Base-by-base conservation (phyloP, 2,113 vertebrate species). In the Tyrannus savana region DNA sequence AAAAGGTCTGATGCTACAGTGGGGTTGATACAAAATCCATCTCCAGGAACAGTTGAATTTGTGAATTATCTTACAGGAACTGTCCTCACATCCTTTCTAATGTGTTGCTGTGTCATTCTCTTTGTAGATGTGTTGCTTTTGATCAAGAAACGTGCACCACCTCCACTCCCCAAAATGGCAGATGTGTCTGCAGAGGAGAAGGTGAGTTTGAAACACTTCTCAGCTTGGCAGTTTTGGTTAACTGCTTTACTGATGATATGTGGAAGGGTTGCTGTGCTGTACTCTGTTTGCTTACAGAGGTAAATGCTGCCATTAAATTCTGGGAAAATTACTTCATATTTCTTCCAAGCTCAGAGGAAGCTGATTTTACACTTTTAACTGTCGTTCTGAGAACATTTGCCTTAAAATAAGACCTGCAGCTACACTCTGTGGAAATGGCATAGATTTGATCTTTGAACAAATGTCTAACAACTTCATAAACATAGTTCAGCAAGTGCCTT, bases 161-260 rank as follows among this genome's bases (percentile, higher is more conserved):
- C 98, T 8, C 98, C 98, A 0, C 98, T 98, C 50, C 99, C 99
- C 27, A 99, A 99, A 97, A 99, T 99, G 98, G 93, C 98, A 31
- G 99, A 99, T 0, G 98, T 99, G 90, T 98, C 98, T 15, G 96
- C 98, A 55, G 99, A 99, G 52, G 99, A 99, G 91, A 99, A 99
- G 96, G 99, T 99, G 52, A 90, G 97, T 47, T 25, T n/a, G 10
- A 8, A 28, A 22, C 14, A 17, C 23, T 31, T 35, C 35, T 35
- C 30, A 21, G 7, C 5, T 39, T 6, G 8, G 12, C 16, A 4
- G 0, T 30, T n/a, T 22, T 28, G 2, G 11, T 60, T 17, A 37
- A 14, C 23, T 47, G 30, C 37, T 84, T 42, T 16, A 2, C 13
- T 55, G 19, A 27, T 25, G 53, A 5, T 4, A 1, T 37, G 22